Conservation (phyloP, 1,140 invertebrate species). For the Drosophila kikkawai region DNA sequence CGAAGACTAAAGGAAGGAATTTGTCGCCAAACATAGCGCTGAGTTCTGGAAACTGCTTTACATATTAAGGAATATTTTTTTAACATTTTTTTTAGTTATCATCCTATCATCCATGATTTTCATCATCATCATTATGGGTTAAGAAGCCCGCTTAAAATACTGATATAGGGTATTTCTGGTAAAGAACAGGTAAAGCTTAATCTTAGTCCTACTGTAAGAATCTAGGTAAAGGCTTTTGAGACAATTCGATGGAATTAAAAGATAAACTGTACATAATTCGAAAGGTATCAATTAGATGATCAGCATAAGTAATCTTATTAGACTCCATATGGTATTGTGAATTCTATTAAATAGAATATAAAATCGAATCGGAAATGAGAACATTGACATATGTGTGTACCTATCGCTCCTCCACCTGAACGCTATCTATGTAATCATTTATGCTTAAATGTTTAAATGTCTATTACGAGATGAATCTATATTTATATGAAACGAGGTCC, state of each 20-base stretch:
- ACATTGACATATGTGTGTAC: conserved; percentile 80
- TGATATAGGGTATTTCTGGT: conserved; percentile 27
- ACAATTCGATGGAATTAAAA: conserved; percentile 13
- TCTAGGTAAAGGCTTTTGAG: conserved; percentile 53
- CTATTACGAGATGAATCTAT: conserved; percentile 40
- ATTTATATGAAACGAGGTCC: conserved; percentile 45
- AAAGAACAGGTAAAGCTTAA: conserved; percentile 60
- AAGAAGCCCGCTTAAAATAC: background rate
- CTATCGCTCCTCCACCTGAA: conserved; percentile 82
- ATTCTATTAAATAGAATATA: conserved; percentile 66
- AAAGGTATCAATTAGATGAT: conserved; percentile 15
- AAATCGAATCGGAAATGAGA: conserved; percentile 55
- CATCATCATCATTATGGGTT: background rate
- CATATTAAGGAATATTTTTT: background rate
- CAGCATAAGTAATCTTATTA: conserved; percentile 48
- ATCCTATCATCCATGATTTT: background rate
- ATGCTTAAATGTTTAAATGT: conserved; percentile 67
- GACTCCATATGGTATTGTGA: conserved; percentile 31
- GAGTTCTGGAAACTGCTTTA: conserved; percentile 2
- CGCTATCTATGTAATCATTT: conserved; percentile 60
- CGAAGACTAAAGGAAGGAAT: background rate
- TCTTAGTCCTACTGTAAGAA: conserved; percentile 44
- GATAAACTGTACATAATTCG: conserved; percentile 16
- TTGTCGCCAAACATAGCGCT: conserved; percentile 3
- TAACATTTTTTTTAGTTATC: background rate